phyloP scores from a whole-genome alignment of 2,888 invertebrate species.

The Pandemis cinnamomeana region DNA sequence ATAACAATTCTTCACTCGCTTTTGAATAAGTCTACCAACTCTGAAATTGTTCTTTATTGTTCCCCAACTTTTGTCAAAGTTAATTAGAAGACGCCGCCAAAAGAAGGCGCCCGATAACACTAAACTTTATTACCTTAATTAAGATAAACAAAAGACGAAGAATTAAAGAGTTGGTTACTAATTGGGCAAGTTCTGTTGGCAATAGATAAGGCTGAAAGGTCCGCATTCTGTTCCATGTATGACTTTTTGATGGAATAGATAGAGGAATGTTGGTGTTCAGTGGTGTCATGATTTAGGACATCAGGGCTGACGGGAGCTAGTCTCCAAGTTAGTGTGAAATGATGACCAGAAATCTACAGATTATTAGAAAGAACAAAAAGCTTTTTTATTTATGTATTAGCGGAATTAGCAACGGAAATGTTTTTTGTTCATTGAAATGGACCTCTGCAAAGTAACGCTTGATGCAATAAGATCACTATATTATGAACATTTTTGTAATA shows the following conservation, averaged over 20 bases:
- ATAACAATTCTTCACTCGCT: conserved; percentile 26
- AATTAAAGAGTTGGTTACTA: conserved; percentile 26
- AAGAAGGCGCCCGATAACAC: conserved; percentile 22
- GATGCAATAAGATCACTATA: no score
- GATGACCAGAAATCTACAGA: neutral
- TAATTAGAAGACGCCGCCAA: conserved; percentile 29
- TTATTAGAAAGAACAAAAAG: neutral
- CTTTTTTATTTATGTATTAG: no score
- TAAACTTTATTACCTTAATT: conserved; percentile 39
- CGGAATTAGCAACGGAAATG: no score
- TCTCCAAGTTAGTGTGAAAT: neutral
- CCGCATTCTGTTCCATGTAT: neutral
- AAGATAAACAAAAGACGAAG: conserved; percentile 33
- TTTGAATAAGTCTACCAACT: conserved; percentile 30
- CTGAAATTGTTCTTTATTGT: conserved; percentile 31
- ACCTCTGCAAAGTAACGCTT: no score
- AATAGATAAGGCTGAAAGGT: neutral
- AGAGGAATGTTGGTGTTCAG: conserved; percentile 4
- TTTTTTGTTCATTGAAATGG: no score
- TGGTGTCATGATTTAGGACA: conserved; percentile 1
- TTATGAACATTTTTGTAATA: no score
- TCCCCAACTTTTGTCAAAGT: conserved; percentile 25
- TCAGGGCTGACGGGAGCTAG: neutral
- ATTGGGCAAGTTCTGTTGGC: conserved; percentile 22
- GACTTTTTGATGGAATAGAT: conserved; percentile 7